Base-by-base conservation (phyloP, 2,888 invertebrate genomes). In the Beris chalybata region DNA sequence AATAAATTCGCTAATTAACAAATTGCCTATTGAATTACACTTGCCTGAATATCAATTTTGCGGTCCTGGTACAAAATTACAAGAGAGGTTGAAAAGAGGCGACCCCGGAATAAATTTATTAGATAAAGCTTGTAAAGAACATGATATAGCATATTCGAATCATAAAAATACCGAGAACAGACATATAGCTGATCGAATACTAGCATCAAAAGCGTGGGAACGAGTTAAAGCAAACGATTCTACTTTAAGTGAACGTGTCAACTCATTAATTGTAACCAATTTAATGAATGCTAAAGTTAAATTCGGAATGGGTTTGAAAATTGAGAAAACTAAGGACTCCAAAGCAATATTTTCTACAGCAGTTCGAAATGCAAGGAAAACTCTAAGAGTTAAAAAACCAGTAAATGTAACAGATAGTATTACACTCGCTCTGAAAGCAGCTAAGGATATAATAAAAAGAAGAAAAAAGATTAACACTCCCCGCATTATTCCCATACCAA, bases 401-500 rank as follows among this genome's bases (percentile, higher is more conserved):
- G 45, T 44, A 43, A 57, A 13, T 69, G n/a, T n/a, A n/a, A n/a
- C n/a, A n/a, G n/a, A n/a, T n/a, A n/a, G n/a, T n/a, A n/a, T n/a
- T n/a, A n/a, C n/a, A n/a, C n/a, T n/a, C 30, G 55, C 55, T 12
- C 32, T 66, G n/a, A 70, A 70, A 55, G 58, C 50, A 44, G 69
- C 53, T 9, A 67, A 47, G 68, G 44, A 12, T 15, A 22, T 45
- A 29, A 59, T 69, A 31, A 52, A 45, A 31, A 13, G 31, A 30
- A 50, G 61, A 30, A 63, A 50, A 56, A 59, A 55, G 38, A 67
- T 64, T 0, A 54, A 67, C 66, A 38, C 70, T 56, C 75, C 74
- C 31, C 64, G 76, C 29, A 70, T 77, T 48, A 74, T 76, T 53
- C 72, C 74, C 30, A 15, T 78, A 13, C 76, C 77, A 5, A 77